Percentiles rank a stretch among this genome's conserved stretches.
These are phyloP conservation scores for Phyto melanocephala DNA, from an alignment of 2,888 invertebrate species.

Conservation along the genomic window DNA sequence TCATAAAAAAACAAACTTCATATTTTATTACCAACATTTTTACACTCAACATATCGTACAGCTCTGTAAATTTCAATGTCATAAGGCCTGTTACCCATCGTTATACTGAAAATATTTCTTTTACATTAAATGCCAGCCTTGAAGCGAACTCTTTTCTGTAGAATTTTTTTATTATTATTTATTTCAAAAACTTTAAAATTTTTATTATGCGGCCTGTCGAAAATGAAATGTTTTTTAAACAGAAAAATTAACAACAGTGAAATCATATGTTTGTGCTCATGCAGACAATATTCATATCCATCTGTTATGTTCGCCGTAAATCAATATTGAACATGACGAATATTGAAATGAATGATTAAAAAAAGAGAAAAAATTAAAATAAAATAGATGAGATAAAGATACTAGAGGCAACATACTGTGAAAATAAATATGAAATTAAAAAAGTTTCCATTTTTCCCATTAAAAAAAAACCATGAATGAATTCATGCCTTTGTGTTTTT, in stretches of 20 bases:
- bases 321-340: conserved; percentile 33
- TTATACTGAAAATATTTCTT: not conserved
- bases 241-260: not conserved
- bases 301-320: not conserved
- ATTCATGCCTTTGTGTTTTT: not conserved
- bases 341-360: not conserved
- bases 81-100: not conserved
- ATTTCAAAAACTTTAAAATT: not conserved
- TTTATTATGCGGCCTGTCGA: not conserved
- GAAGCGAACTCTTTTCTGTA: not conserved
- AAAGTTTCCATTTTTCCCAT: not conserved
- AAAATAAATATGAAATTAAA: conserved; percentile 5
- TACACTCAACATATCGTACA: too few species aligned
- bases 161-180: not conserved
- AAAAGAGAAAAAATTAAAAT: not conserved
- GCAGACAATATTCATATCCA: not conserved
- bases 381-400: conserved; percentile 10
- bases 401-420: not conserved
- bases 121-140: not conserved
- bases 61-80: not conserved
- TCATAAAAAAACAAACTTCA: not conserved
- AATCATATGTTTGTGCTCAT: not conserved
- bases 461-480: conserved; percentile 34
- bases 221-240: not conserved
- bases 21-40: conserved; percentile 23